Evolutionary conservation across 2,113 vertebrate species (phyloP).

Genomic region (Brachionichthys hirsutus): DNA sequence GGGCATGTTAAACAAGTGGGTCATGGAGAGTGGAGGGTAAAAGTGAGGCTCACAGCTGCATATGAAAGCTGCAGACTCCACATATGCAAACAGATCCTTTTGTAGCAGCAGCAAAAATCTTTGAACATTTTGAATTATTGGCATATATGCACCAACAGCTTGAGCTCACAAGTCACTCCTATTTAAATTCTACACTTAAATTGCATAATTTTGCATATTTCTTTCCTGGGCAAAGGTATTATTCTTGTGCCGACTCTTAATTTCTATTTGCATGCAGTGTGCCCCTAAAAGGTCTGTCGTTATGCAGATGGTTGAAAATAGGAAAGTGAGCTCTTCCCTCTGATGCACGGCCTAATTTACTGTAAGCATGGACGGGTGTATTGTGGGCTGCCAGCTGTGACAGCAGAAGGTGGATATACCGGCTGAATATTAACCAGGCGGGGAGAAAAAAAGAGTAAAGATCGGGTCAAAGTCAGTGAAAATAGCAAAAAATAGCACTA

Average conservation of each 20-base stretch:
- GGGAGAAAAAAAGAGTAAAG: neutral
- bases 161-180: neutral
- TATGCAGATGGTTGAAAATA: constrained; percentile 24
- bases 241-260: neutral
- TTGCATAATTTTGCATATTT: no score
- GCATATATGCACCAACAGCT: neutral
- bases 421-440: constrained; percentile 49
- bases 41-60: constrained; percentile 8
- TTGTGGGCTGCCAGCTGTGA: constrained; percentile 34
- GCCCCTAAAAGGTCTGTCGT: constrained; percentile 11
- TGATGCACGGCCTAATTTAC: constrained; percentile 52
- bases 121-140: constrained; percentile 18
- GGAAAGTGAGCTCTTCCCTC: constrained; percentile 17
- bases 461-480: constrained; percentile 25
- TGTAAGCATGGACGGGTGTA: constrained; percentile 14
- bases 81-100: constrained; percentile 8
- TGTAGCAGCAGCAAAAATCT: constrained; percentile 26
- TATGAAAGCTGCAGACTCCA: constrained; percentile 16
- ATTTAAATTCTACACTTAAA: no score
- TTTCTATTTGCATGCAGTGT: neutral
- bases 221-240: neutral
- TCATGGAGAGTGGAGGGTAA: constrained; percentile 29
- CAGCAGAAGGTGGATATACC: constrained; percentile 11
- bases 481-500: constrained; percentile 26
- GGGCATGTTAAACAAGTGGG: constrained; percentile 46